phyloP scores from a whole-genome alignment of 2,888 invertebrate genomes.

The Ypsolopha sequella region DNA sequence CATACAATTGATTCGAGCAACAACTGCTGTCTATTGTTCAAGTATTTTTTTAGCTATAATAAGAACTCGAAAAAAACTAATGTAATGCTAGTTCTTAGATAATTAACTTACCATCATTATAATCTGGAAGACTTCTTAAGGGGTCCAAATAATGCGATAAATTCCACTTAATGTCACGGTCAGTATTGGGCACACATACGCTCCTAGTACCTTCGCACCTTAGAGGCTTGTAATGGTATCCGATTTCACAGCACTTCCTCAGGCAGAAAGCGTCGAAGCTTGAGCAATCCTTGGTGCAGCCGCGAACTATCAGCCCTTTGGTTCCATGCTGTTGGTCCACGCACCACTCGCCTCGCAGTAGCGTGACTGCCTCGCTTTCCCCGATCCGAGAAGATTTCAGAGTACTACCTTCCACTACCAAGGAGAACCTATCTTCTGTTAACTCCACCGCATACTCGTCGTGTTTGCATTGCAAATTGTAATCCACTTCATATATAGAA shows the following conservation, averaged over 20 bases:
- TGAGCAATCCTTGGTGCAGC: constrained; percentile 39
- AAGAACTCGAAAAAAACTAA: not conserved
- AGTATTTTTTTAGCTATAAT: not conserved
- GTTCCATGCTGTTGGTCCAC: constrained; percentile 34
- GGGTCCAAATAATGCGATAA: constrained; percentile 39
- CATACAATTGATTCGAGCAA: not conserved
- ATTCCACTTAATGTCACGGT: constrained; percentile 31
- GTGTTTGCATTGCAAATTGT: constrained; percentile 38
- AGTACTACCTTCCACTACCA: constrained; percentile 31
- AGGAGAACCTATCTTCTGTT: constrained; percentile 27
- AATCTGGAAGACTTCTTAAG: constrained; percentile 15
- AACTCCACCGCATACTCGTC: constrained; percentile 44
- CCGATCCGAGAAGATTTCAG: constrained; percentile 24
- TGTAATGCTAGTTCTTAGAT: not conserved
- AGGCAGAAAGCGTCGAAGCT: constrained; percentile 47
- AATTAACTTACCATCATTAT: not conserved
- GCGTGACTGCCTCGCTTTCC: constrained; percentile 13
- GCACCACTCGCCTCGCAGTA: constrained; percentile 47
- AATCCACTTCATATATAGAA: constrained; percentile 39
- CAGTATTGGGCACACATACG: constrained; percentile 34
- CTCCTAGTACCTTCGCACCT: constrained; percentile 35
- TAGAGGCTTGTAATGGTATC: constrained; percentile 48
- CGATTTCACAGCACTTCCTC: constrained; percentile 68
- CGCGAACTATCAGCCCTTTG: constrained; percentile 33
- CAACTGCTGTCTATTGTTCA: not conserved